Base-by-base conservation (phyloP, 2,888 invertebrate species). In the Drosophila imparisetae region DNA sequence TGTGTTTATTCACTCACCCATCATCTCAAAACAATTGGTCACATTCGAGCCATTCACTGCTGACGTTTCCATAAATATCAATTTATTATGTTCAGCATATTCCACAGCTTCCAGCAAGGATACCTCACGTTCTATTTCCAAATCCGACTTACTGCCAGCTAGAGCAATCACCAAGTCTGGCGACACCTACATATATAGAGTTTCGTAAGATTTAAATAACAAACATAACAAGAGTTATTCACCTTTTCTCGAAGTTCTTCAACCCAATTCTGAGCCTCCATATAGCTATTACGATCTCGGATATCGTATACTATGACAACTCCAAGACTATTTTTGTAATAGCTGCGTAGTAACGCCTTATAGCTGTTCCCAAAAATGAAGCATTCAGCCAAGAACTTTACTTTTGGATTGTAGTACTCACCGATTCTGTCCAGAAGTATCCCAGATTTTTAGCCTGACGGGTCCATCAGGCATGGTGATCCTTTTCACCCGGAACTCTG, bases 221-320 rank as follows among this genome's bases (percentile, higher is more conserved):
- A 36, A 11, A 1, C 10, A n/a, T 10, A 40, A 40, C 2, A n/a
- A 10, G 3, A 15, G 1, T 8, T 15, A 69, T 50, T 50, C 36
- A 80, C 80, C 40, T 15, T 27, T 21, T 65, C 21, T 10, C 58
- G 60, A 7, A 86, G 62, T 8, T 75, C 62, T 0, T 13, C 7
- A 0, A 78, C 54, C 78, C 73, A 83, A 0, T 63, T 7, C 40
- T 63, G 53, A 4, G 69, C 86, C 0, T 50, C 32, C 0, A 45
- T 18, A 21, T 40, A 83, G 30, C 67, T 80, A 4, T 60, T 6
- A 0, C 66, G 64, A 34, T 68, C 30, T 27, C 75, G 73, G 40
- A 83, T 72, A 30, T 83, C 81, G 13, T 75, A 83, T 0, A 75
- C 75, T 45, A 83, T n/a, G 11, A 83, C 7, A 38, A 70, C 81